Percentiles rank a stretch among this genome's conserved stretches.
Evolutionary conservation across 2,113 vertebrate species (phyloP).

Genomic region (Eublepharis macularius): DNA sequence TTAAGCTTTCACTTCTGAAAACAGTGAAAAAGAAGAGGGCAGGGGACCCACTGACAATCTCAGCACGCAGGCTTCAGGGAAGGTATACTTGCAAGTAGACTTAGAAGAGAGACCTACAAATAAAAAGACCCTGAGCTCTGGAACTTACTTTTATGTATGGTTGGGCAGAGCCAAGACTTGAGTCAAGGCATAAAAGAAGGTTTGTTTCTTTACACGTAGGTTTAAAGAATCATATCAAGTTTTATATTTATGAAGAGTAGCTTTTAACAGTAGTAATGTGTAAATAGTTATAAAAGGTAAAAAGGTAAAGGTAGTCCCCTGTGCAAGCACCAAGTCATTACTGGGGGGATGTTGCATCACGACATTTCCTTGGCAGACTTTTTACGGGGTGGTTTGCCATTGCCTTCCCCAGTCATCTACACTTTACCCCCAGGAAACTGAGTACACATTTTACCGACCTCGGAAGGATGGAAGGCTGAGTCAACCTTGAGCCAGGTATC

Average conservation of each 20-base stretch:
- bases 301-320: no score
- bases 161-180: neutral
- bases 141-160: neutral
- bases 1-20: neutral
- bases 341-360: no score
- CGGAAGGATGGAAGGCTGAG: no score
- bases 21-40: neutral
- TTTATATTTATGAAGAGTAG: neutral
- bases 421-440: no score
- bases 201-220: neutral
- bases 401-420: no score
- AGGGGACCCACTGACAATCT: neutral
- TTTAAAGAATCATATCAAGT: neutral
- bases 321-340: no score
- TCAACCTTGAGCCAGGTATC: no score
- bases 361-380: no score
- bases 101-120: neutral
- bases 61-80: neutral
- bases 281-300: no score
- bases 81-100: neutral
- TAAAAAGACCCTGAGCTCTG: neutral
- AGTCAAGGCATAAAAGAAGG: neutral
- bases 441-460: no score
- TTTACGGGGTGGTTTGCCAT: no score
- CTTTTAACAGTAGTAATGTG: neutral